These are phyloP conservation scores for Phataginus tetradactyla DNA, from an alignment of 2,797 vertebrate genomes.

Conservation along the genomic window DNA sequence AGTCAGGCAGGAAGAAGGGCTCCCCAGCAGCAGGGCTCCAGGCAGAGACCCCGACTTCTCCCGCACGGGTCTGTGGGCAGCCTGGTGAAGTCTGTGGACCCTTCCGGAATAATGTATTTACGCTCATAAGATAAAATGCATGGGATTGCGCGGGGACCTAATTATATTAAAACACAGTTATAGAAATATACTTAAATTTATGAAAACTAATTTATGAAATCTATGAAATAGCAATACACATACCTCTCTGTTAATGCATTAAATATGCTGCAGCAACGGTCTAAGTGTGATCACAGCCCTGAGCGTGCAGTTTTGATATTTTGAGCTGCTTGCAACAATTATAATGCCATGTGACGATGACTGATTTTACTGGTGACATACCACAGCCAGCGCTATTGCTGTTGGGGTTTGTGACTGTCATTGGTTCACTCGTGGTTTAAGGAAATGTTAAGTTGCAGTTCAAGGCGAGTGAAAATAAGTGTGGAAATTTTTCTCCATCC, in stretches of 20 bases:
- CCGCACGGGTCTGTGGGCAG: no score
- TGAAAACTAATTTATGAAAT: no score
- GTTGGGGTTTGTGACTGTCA: neutral
- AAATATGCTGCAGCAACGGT: neutral
- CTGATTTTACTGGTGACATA: neutral
- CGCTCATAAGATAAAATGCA: neutral
- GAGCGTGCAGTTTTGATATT: neutral
- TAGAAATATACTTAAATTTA: neutral
- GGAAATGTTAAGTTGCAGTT: neutral
- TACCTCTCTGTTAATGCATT: neutral
- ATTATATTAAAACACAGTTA: neutral
- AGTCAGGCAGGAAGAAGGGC: neutral
- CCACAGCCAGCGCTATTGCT: neutral
- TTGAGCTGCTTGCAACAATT: neutral
- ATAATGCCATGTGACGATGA: neutral
- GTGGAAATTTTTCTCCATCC: neutral
- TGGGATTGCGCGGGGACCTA: neutral
- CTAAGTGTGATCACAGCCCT: no score
- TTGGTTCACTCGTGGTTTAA: neutral
- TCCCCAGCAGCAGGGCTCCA: neutral
- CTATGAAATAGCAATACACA: no score
- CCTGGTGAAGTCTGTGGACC: neutral
- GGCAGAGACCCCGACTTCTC: neutral
- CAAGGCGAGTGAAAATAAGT: neutral
- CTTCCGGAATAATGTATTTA: neutral